These are phyloP conservation scores for Tautogolabrus adspersus DNA, from an alignment of 2,113 vertebrate species.

Conservation along the genomic window DNA sequence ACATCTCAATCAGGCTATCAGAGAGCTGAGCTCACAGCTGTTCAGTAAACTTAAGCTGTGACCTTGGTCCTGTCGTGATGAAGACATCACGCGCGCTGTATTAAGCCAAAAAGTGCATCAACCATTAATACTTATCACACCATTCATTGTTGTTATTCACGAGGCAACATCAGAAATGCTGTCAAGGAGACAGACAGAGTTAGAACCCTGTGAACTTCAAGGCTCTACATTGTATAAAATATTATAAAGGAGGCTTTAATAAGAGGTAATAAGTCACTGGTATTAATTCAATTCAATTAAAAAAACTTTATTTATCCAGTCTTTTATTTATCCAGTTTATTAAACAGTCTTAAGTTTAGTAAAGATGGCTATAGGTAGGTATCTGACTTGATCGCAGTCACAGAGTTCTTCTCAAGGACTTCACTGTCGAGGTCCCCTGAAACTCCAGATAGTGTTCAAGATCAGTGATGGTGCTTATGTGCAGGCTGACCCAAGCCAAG, in stretches of 20 bases:
- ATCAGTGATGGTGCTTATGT: too few species aligned
- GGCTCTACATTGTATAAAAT: background rate
- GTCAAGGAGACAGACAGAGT: too few species aligned
- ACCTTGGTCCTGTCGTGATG: conserved; percentile 27
- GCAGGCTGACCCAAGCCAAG: too few species aligned
- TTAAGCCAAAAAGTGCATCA: conserved; percentile 42
- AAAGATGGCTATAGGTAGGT: background rate
- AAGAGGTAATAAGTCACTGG: background rate
- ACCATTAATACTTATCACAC: conserved; percentile 28
- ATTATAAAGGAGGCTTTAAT: background rate
- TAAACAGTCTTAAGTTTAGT: background rate
- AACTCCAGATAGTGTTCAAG: too few species aligned
- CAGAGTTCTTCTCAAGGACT: too few species aligned
- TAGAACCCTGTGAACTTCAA: background rate
- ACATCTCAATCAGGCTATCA: conserved; percentile 28
- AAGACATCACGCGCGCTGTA: conserved; percentile 35
- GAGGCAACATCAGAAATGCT: conserved; percentile 2
- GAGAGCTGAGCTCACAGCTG: conserved; percentile 11
- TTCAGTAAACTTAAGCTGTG: conserved; percentile 15
- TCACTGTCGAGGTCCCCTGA: too few species aligned
- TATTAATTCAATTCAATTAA: too few species aligned
- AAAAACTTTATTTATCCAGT: too few species aligned
- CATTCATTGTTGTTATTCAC: conserved; percentile 30
- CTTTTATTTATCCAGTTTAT: too few species aligned
- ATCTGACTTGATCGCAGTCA: too few species aligned